Base-by-base conservation (phyloP, 1,140 invertebrate species). In the Trypoxylus dichotomus region DNA sequence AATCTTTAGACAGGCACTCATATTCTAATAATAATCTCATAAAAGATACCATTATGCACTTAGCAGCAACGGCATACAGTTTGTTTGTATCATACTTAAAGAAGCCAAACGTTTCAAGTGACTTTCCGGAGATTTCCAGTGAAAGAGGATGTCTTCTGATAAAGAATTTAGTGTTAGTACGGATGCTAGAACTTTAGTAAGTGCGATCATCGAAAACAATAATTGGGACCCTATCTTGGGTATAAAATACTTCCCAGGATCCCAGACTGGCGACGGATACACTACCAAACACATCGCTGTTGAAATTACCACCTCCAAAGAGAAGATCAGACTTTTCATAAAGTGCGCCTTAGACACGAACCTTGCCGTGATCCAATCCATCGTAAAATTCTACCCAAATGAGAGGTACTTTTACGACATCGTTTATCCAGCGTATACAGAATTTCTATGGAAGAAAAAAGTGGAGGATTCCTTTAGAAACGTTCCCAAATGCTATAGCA, bases 401-500 rank as follows among this genome's bases (percentile, higher is more conserved):
- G 72, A 74, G 42, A 24, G n/a, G 7, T 24, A 19, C 19, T 74
- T 74, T 21, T 74, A 74, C 37, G n/a, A 74, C 6, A 37, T 41
- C 15, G 32, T 42, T n/a, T 37, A 74, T 41, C 72, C 72, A 11
- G 72, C 27, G 11, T 41, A 32, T 11, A 10, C 32, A 3, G 15
- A 19, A 24, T 74, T 41, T 42, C 11, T 32, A 74, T 2, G 5
- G 15, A 19, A 41, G 21, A 32, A 58, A 25, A 24, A 43, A 15
- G 42, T 81, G 1, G 10, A 72, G n/a, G 43, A 79, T 10, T 25
- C 27, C 0, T 85, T 85, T 60, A 27, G 78, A 19, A 81, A 82
- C n/a, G 80, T 80, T 15, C 76, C 85, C 1, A 85, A 84, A 74
- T 89, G 87, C 77, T 87, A 86, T 13, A 84, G 81, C n/a, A 85